Evolutionary conservation across 2,888 invertebrate species (phyloP), one percentile per base, ranked within the genome.

Genomic region (Halictus ligatus): DNA sequence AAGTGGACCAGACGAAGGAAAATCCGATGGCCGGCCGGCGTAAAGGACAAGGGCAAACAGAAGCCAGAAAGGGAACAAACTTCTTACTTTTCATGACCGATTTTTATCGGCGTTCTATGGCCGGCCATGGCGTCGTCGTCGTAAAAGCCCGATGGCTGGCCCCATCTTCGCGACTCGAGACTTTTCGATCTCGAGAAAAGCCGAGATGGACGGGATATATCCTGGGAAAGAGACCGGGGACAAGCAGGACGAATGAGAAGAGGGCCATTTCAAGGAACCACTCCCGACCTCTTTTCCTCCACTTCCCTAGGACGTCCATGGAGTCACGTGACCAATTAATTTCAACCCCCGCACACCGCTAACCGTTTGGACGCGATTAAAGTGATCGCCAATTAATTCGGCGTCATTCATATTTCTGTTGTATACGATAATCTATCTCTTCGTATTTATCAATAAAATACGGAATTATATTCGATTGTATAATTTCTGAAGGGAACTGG

Each of bases 61-160:
- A 77, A 74, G 83, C 85, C 67, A 64, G 60, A 73, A 83, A 60
- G 64, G 81, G 86, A 83, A 91, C 90, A 88, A 91, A 91, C 89
- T 91, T 90, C 90, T 92, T 91, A 89, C 91, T 89, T 93, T 93
- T 94, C 92, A 93, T 90, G 92, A 89, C 89, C 89, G 92, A 94
- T 93, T 94, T 94, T 94, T 94, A 94, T 92, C 90, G 84, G 72
- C 84, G 86, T 83, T 84, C 89, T 89, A 85, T 60, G 78, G 75
- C 71, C 79, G 46, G 64, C 64, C 86, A 78, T 81, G 60, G 71
- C 78, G 80, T 75, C 67, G 76, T 78, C 83, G 80, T 89, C 92
- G 89, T 93, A 92, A 92, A 92, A 89, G 81, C 67, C 46, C 85
- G 86, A 90, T 86, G 75, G 78, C 72, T 85, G 75, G 81, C 69